phyloP scores from a whole-genome alignment of 2,888 invertebrate genomes.

The Timema cristinae region DNA sequence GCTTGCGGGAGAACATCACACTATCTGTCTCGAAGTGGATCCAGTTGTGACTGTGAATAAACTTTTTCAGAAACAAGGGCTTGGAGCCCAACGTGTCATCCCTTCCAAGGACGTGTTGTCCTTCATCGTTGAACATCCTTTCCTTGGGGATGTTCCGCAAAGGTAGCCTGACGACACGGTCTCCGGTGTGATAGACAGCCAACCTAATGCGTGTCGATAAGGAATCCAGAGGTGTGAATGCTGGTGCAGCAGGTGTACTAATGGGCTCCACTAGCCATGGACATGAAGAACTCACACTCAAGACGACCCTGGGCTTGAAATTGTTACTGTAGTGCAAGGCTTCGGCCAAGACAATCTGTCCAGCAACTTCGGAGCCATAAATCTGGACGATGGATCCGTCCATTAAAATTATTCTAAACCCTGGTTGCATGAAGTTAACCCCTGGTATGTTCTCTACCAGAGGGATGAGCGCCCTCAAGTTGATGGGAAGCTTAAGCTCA shows the following conservation, averaged over 20 bases:
- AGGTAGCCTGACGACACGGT: conserved; percentile 69
- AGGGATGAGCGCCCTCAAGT: conserved; percentile 42
- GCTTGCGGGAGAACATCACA: too few species aligned
- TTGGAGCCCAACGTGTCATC: too few species aligned
- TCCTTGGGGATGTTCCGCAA: conserved; percentile 60
- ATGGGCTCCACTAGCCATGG: conserved; percentile 57
- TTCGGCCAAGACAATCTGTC: conserved; percentile 65
- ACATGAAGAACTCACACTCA: conserved; percentile 68
- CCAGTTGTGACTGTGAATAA: too few species aligned
- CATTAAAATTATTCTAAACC: conserved; percentile 65
- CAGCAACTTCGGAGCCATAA: conserved; percentile 72
- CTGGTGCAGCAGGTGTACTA: conserved; percentile 59
- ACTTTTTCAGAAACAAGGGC: too few species aligned
- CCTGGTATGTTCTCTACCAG: conserved; percentile 42
- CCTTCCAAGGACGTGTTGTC: too few species aligned
- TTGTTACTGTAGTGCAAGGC: conserved; percentile 61
- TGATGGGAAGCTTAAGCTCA: conserved; percentile 52
- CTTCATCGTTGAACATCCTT: not conserved
- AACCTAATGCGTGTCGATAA: conserved; percentile 52
- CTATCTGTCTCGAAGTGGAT: too few species aligned
- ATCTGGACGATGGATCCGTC: conserved; percentile 66
- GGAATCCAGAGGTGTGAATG: conserved; percentile 55
- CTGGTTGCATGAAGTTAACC: conserved; percentile 63
- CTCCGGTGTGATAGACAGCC: conserved; percentile 59
- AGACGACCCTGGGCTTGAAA: conserved; percentile 54